Evolutionary conservation across 1,140 invertebrate genomes (phyloP).

Genomic region (Propsilocerus akamusi): DNA sequence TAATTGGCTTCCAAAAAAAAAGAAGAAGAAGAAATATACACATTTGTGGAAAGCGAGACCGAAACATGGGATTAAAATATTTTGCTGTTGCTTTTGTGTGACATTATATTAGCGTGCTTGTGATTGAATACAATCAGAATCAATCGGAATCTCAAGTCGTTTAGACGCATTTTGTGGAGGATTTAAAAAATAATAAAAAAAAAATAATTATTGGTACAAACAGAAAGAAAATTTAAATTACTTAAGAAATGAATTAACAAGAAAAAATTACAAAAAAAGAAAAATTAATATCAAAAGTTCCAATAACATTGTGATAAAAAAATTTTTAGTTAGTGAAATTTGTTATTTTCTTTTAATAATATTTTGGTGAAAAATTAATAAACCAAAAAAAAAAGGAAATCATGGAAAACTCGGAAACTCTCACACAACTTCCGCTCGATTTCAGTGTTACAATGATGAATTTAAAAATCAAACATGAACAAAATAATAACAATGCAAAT

Average conservation of each 20-base stretch:
- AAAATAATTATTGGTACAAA: no score
- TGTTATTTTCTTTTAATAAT: no score
- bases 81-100: no score
- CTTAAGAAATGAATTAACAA: not conserved
- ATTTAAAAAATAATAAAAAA: no score
- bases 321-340: no score
- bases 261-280: not conserved
- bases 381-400: not conserved
- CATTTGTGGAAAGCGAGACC: not conserved
- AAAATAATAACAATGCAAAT: not conserved
- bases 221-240: no score
- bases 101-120: slow-evolving; percentile 2
- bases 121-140: slow-evolving; percentile 3
- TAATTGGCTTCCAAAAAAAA: no score
- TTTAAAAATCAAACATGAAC: not conserved
- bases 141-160: slow-evolving; percentile 1
- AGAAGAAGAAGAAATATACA: no score
- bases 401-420: not conserved
- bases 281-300: not conserved
- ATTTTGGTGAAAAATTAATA: no score
- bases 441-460: slow-evolving; percentile 1
- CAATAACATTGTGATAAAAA: not conserved
- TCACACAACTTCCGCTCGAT: not conserved
- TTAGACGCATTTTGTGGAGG: not conserved
- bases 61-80: slow-evolving; percentile 1